These are phyloP conservation scores for Ammodytes dubius DNA, from an alignment of 2,113 vertebrate species.

Conservation along the genomic window DNA sequence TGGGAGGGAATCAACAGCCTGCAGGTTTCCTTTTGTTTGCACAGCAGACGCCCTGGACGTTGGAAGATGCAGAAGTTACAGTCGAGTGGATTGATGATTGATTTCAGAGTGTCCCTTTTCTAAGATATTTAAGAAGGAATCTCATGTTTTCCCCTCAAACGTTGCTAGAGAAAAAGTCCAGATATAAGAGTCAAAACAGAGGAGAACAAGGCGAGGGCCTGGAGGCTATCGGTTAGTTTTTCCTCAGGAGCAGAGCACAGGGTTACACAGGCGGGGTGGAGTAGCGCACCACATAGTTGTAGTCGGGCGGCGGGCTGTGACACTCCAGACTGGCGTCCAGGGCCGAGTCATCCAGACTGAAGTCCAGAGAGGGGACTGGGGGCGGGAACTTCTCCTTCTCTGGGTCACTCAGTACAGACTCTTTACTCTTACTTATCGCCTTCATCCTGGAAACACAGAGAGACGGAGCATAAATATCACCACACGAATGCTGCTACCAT, in stretches of 20 bases:
- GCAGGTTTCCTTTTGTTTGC: constrained; percentile 40
- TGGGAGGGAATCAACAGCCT: constrained; percentile 25
- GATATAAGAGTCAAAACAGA: constrained; percentile 30
- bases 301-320: constrained; percentile 94
- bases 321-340: constrained; percentile 90
- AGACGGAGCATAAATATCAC: neutral
- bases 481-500: neutral
- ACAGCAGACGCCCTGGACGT: constrained; percentile 10
- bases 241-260: neutral
- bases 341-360: constrained; percentile 87
- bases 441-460: constrained; percentile 83
- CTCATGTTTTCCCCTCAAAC: constrained; percentile 32
- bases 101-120: constrained; percentile 25
- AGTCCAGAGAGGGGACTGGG: constrained; percentile 83
- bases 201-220: constrained; percentile 40
- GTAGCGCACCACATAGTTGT: constrained; percentile 93
- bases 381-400: constrained; percentile 87
- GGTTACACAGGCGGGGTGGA: constrained; percentile 89
- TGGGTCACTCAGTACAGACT: constrained; percentile 86
- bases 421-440: constrained; percentile 90
- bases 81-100: constrained; percentile 31
- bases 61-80: constrained; percentile 10
- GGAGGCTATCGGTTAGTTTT: constrained; percentile 22
- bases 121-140: constrained; percentile 13
- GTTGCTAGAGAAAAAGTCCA: constrained; percentile 16